phyloP scores from a whole-genome alignment of 2,888 invertebrate species.

The Hirtodrosophila trivittata region DNA sequence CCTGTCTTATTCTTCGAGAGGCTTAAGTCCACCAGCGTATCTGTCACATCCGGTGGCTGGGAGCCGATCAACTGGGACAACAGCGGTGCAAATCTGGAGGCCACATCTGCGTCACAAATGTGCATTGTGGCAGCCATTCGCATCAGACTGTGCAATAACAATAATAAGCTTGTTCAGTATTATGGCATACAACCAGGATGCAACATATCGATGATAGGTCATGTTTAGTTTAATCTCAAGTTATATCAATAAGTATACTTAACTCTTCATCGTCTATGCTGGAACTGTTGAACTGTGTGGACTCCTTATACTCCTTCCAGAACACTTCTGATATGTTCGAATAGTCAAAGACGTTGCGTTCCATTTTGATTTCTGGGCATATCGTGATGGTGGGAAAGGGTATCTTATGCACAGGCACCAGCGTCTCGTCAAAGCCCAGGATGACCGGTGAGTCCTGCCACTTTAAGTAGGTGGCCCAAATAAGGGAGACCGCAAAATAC shows the following conservation, averaged over 20 bases:
- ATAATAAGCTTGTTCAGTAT: no score
- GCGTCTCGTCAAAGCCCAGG: slow-evolving; percentile 81
- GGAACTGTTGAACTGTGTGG: slow-evolving; percentile 28
- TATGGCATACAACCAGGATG: no score
- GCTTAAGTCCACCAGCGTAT: slow-evolving; percentile 73
- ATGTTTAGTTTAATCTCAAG: no score
- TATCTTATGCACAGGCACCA: slow-evolving; percentile 81
- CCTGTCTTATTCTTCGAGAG: slow-evolving; percentile 79
- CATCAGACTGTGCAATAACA: slow-evolving; percentile 58
- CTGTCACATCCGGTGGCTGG: slow-evolving; percentile 46
- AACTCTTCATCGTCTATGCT: slow-evolving; percentile 57
- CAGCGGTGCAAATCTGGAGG: slow-evolving; percentile 61
- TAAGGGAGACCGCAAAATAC: slow-evolving; percentile 77
- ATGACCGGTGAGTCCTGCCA: slow-evolving; percentile 82
- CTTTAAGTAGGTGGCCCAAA: slow-evolving; percentile 79
- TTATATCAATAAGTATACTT: slow-evolving; percentile 56
- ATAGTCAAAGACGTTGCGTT: slow-evolving; percentile 77
- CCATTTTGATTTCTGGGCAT: slow-evolving; percentile 83
- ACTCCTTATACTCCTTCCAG: slow-evolving; percentile 54
- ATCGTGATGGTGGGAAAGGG: slow-evolving; percentile 82
- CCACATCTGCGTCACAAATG: slow-evolving; percentile 80
- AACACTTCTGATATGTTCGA: slow-evolving; percentile 66
- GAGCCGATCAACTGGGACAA: slow-evolving; percentile 48
- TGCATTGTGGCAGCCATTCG: slow-evolving; percentile 80
- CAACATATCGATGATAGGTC: no score